Base-by-base conservation (phyloP, 2,888 invertebrate species). In the Andrena flavipes region DNA sequence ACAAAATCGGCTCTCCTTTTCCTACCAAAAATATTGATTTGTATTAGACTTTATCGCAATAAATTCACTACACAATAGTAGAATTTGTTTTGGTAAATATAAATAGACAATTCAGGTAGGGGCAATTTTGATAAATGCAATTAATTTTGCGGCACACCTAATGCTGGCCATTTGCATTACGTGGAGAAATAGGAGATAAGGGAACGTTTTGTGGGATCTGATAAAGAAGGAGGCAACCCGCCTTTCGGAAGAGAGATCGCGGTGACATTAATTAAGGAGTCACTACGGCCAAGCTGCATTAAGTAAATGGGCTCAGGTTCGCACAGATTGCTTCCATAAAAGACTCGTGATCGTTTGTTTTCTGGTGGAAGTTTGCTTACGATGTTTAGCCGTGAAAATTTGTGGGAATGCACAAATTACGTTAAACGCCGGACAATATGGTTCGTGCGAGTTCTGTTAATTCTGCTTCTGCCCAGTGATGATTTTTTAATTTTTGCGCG, bases 201-300 rank as follows among this genome's bases (percentile, higher is more conserved):
- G 6, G 30, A 6, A 56, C 26, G 64, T 49, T 64, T 56, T 6
- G 10, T 35, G n/a, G 59, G n/a, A 60, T 78, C 35, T 68, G 62
- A 73, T 63, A 68, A 35, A 69, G 35, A 72, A 42, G 49, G 49
- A 23, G 59, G 56, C 68, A 72, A 59, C 80, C 35, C 35, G 49
- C 63, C 72, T 64, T 79, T 79, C 16, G 49, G 68, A 70, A 69
- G 68, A 60, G 75, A 63, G 69, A 80, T 75, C 81, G 67, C 67
- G 70, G 65, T 70, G 82, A 80, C 82, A 80, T 82, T 82, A 82
- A 82, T 82, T 82, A 80, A 81, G 49, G 59, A 82, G 81, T 79
- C 82, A 60, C 26, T 67, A 71, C 67, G 62, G 65, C 56, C 81
- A 54, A 20, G 75, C 81, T 82, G 81, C 82, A 76, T 82, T 72